Percentiles rank a stretch among this genome's conserved stretches.
These are phyloP conservation scores for Taxidea taxus DNA, from an alignment of 2,113 vertebrate genomes.

Conservation along the genomic window DNA sequence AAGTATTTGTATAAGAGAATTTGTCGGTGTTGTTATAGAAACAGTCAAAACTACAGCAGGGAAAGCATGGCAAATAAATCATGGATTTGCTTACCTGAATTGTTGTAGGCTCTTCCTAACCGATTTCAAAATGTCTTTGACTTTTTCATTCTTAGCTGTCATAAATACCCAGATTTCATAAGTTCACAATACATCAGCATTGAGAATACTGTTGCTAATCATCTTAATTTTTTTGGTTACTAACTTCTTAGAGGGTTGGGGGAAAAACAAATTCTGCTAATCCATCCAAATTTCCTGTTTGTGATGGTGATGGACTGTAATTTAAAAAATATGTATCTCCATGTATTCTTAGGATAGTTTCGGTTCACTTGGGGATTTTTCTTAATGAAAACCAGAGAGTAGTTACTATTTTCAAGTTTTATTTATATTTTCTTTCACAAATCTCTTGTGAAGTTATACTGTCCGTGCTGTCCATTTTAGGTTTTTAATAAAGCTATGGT, in stretches of 20 bases:
- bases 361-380: constrained; percentile 24
- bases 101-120: neutral
- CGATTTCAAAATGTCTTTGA: constrained; percentile 14
- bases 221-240: neutral
- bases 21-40: constrained; percentile 57
- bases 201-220: neutral
- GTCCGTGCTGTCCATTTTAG: neutral
- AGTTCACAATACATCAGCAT: neutral
- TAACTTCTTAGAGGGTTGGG: neutral
- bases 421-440: constrained; percentile 14
- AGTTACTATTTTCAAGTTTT: neutral
- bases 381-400: neutral
- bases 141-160: neutral
- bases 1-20: constrained; percentile 19
- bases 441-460: neutral
- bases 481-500: constrained; percentile 36
- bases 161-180: neutral
- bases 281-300: constrained; percentile 10
- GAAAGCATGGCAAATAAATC: neutral
- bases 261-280: neutral
- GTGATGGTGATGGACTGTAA: neutral
- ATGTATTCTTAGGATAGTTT: constrained; percentile 17
- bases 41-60: neutral
- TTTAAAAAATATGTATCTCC: neutral
- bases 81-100: neutral